These are phyloP conservation scores for Threskiornis aethiopicus DNA, from an alignment of 2,797 vertebrate genomes.

Conservation along the genomic window DNA sequence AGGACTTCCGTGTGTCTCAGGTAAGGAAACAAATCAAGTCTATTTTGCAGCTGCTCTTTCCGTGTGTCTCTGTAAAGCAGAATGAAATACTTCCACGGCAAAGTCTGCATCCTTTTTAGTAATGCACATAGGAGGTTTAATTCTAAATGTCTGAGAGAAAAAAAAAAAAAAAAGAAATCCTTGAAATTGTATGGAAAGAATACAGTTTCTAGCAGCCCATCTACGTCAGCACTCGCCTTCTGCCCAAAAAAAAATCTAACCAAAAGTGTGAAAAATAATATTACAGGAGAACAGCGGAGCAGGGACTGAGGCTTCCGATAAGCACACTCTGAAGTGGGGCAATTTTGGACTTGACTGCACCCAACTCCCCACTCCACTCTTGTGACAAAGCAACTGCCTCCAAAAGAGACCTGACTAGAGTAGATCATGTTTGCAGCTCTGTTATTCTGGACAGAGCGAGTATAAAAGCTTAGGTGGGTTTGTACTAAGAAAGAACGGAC, in stretches of 20 bases:
- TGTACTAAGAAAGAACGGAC: background rate
- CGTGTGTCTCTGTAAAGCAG: conserved; percentile 77
- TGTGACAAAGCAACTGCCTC: background rate
- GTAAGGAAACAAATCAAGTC: background rate
- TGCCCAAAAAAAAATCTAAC: background rate
- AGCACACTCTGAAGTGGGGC: background rate
- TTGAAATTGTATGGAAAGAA: background rate
- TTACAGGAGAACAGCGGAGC: background rate
- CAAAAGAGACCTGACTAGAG: background rate
- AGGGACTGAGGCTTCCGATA: background rate
- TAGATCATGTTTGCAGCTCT: background rate
- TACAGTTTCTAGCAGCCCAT: background rate
- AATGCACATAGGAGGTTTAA: conserved; percentile 91
- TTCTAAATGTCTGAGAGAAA: conserved; percentile 82
- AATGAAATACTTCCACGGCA: conserved; percentile 83
- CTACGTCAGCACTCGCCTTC: background rate
- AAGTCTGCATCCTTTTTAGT: conserved; percentile 85
- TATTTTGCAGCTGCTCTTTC: conserved; percentile 66
- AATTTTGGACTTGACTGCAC: background rate
- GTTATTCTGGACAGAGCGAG: background rate
- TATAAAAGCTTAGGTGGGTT: background rate
- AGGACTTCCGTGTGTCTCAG: background rate
- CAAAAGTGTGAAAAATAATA: background rate
- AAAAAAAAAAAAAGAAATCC: background rate
- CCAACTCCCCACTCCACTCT: background rate